These are phyloP conservation scores for Fabriciana adippe DNA, from an alignment of 2,888 invertebrate genomes.

Conservation along the genomic window DNA sequence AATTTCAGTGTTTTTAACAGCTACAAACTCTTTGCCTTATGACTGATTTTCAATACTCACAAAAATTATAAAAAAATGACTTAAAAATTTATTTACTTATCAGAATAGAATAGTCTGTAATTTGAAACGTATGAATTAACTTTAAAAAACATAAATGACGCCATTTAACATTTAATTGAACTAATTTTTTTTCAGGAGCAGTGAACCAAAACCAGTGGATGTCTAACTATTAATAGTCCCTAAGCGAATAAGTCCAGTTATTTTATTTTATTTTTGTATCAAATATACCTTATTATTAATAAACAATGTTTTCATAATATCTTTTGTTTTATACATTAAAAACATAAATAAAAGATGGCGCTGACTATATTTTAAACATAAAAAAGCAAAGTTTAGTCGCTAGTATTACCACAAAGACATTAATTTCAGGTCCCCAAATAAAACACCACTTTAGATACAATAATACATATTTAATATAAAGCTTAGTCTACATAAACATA, in stretches of 20 bases:
- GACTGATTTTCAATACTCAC: neutral
- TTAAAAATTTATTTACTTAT: too few species aligned
- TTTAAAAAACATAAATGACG: too few species aligned
- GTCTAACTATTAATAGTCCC: slow-evolving; percentile 20
- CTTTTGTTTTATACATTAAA: too few species aligned
- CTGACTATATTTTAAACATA: neutral
- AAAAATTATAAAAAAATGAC: neutral
- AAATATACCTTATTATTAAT: slow-evolving; percentile 15
- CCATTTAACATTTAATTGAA: neutral
- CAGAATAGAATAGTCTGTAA: too few species aligned
- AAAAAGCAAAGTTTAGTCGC: neutral
- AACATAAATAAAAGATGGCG: too few species aligned
- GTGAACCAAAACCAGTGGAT: slow-evolving; percentile 43
- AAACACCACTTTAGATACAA: slow-evolving; percentile 29
- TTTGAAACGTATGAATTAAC: too few species aligned
- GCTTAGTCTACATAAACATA: slow-evolving; percentile 42
- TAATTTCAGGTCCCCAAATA: neutral
- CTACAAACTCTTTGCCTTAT: too few species aligned
- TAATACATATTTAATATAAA: slow-evolving; percentile 28
- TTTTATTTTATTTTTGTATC: slow-evolving; percentile 11
- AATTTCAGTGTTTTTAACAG: neutral
- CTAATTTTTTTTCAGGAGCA: slow-evolving; percentile 44
- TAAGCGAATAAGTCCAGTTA: neutral
- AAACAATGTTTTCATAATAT: neutral
- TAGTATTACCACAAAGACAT: neutral